A percentile compares a stretch with the other conserved stretches of the same genome.
Evolutionary conservation across 1,140 invertebrate species (phyloP).

Genomic region (Thalassaphorura encarpata): DNA sequence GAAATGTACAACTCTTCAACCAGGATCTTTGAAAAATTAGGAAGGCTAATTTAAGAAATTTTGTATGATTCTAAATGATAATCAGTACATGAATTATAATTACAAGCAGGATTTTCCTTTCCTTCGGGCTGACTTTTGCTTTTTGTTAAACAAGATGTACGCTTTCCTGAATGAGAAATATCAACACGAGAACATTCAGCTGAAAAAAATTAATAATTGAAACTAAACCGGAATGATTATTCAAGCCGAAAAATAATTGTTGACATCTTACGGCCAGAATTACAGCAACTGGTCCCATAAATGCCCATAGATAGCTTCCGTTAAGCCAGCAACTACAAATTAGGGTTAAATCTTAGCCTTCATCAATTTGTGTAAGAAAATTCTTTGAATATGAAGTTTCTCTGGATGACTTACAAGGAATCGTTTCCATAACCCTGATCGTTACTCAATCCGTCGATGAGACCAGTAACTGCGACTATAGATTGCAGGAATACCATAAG

Average conservation of each 20-base stretch:
- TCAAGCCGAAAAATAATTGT: too few relatives aligned
- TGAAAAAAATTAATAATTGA: background rate
- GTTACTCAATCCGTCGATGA: background rate
- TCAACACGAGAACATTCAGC: background rate
- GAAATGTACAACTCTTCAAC: constrained; percentile 24
- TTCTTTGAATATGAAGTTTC: too few relatives aligned
- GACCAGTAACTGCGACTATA: constrained; percentile 38
- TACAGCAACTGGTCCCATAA: constrained; percentile 21
- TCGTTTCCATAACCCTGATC: constrained; percentile 17
- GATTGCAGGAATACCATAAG: constrained; percentile 42
- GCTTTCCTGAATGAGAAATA: background rate
- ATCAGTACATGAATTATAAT: too few relatives aligned
- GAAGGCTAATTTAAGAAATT: too few relatives aligned
- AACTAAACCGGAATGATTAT: too few relatives aligned
- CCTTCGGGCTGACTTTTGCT: background rate
- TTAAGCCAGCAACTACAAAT: constrained; percentile 22
- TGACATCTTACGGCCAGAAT: constrained; percentile 11
- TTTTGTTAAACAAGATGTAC: background rate
- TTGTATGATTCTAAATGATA: too few relatives aligned
- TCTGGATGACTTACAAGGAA: constrained; percentile 17
- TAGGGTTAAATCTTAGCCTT: background rate
- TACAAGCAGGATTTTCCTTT: background rate
- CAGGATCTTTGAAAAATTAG: too few relatives aligned
- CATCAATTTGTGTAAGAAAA: background rate
- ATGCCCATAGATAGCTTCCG: constrained; percentile 21